Evolutionary conservation across 2,113 vertebrate species (phyloP).

Genomic region (Gorsachius goisagi): DNA sequence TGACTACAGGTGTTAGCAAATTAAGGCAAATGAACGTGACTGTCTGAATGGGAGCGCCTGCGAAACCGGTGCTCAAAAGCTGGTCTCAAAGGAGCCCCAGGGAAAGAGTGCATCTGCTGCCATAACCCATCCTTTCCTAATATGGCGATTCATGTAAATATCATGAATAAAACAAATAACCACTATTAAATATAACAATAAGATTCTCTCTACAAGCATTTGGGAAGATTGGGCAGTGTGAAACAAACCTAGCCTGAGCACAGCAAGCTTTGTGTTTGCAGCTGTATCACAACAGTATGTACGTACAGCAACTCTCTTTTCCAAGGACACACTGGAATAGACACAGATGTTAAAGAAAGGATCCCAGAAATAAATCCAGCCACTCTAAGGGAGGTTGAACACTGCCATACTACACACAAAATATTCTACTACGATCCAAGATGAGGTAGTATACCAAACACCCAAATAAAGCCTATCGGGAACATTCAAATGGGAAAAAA

Average conservation of each 20-base stretch:
- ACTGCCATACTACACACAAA: neutral
- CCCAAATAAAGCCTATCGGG: neutral
- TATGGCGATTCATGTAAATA: neutral
- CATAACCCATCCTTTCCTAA: neutral
- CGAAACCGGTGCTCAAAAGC: neutral
- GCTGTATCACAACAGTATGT: neutral
- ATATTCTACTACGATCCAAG: neutral
- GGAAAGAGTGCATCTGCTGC: neutral
- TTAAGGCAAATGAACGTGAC: neutral
- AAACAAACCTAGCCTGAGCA: neutral
- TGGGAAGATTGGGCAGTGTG: neutral
- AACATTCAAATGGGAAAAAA: neutral
- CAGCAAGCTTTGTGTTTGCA: neutral
- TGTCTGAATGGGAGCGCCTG: neutral
- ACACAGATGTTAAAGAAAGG: neutral
- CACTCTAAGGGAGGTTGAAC: neutral
- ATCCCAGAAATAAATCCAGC: neutral
- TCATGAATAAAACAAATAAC: neutral
- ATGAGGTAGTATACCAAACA: neutral
- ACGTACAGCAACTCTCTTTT: neutral
- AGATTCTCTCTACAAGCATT: neutral
- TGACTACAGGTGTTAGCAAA: neutral
- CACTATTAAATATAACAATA: neutral
- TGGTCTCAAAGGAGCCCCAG: neutral
- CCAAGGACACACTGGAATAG: slow-evolving; percentile 6